Conservation (phyloP, 2,797 vertebrate species). For the Lithobates pipiens region DNA sequence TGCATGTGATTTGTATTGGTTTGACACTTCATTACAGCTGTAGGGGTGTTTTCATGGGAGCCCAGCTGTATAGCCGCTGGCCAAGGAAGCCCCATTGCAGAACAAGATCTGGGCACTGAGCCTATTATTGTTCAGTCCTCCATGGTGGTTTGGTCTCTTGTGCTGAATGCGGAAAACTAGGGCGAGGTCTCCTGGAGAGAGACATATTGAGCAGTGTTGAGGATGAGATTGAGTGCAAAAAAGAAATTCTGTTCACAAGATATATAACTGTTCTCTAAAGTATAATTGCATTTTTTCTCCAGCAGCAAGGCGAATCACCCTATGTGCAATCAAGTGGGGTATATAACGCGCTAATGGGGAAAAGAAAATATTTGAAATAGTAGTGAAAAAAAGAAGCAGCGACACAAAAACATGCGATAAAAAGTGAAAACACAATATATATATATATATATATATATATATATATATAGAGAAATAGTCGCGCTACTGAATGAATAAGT, state of each 20-base stretch:
- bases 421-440: no score
- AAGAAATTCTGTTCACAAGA: slow-evolving; percentile 24
- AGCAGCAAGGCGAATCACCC: background rate
- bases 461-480: no score
- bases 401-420: no score
- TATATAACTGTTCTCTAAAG: background rate
- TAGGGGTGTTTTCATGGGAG: background rate
- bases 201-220: background rate
- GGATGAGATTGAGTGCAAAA: background rate
- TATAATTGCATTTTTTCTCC: slow-evolving; percentile 3
- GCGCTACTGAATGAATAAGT: no score
- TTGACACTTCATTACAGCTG: slow-evolving; percentile 25
- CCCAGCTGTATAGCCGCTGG: slow-evolving; percentile 16
- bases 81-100: background rate
- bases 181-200: slow-evolving; percentile 14
- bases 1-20: slow-evolving; percentile 2
- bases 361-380: no score
- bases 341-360: no score
- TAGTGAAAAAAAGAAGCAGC: no score
- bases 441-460: no score
- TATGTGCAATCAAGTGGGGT: no score
- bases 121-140: slow-evolving; percentile 11
- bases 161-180: background rate
- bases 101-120: background rate
- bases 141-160: background rate